Evolutionary conservation across 2,113 vertebrate species (phyloP), one percentile per base, ranked within the genome.

Genomic region (Elaphurus davidianus): DNA sequence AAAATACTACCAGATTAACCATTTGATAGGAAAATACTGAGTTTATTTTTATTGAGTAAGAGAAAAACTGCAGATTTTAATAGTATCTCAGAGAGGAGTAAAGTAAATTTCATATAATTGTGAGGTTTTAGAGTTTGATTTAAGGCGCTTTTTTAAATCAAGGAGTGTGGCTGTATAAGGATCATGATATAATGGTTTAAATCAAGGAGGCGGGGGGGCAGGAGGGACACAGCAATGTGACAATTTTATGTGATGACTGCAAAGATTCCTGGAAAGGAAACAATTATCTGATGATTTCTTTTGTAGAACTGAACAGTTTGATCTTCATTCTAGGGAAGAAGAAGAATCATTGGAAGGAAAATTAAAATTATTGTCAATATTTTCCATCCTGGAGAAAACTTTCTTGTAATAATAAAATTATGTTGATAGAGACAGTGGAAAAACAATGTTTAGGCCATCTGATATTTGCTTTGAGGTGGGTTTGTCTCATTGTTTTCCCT

Each of bases 121-220:
- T 43, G 25, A 71, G 15, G 19, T 82, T 82, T 96, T 74, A 12
- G 13, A n/a, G 27, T 15, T 13, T 62, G 17, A 62, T 47, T 92
- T 64, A 60, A 33, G 9, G 83, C 54, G 10, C 8, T 15, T 86
- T n/a, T 74, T 95, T 3, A 43, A 50, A 50, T 74, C 7, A 30
- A 87, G 6, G 23, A 3, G 5, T 85, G 79, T 47, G 10, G 2
- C 47, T 82, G 3, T 74, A 2, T 92, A 88, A 47, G 6, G 2
- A 16, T 43, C 47, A 62, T 60, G 50, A 50, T 40, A 90, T 52
- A 36, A 25, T 83, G 6, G 8, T 87, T 93, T 88, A 79, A 47
- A 43, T 54, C 52, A n/a, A n/a, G n/a, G 50, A 19, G 27, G 1
- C 0, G 1, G 50, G 11, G 27, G 1, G 1, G 2, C 2, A 5